Evolutionary conservation across 2,888 invertebrate species (phyloP).

Genomic region (Lepidochitona cinerea): DNA sequence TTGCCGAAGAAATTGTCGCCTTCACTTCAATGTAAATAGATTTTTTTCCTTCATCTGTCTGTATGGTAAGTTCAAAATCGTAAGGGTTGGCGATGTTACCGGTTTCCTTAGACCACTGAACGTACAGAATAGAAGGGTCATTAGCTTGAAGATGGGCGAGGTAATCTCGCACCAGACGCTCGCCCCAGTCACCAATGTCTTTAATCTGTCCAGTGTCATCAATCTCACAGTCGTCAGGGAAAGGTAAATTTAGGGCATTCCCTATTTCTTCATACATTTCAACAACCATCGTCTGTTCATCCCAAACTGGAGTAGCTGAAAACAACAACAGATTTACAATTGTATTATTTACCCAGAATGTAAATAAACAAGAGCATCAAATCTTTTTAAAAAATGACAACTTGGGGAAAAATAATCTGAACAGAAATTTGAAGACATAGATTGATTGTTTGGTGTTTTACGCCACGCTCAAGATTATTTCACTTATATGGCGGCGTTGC

Average conservation of each 20-base stretch:
- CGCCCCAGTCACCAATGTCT: constrained; percentile 63
- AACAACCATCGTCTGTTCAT: constrained; percentile 41
- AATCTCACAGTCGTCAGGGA: constrained; percentile 22
- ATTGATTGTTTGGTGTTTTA: too few relatives aligned
- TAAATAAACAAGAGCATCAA: too few relatives aligned
- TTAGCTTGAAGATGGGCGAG: constrained; percentile 43
- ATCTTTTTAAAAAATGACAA: too few relatives aligned
- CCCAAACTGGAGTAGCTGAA: constrained; percentile 60
- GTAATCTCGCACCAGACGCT: constrained; percentile 57
- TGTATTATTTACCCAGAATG: too few relatives aligned
- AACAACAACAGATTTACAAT: too few relatives aligned
- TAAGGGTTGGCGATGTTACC: constrained; percentile 56
- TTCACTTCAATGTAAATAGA: constrained; percentile 53
- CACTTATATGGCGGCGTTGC: too few relatives aligned
- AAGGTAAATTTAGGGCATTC: constrained; percentile 28
- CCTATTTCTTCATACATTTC: constrained; percentile 53
- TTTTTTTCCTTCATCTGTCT: background rate
- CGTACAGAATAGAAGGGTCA: constrained; percentile 37
- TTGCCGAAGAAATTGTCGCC: constrained; percentile 53
- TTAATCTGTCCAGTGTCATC: constrained; percentile 19
- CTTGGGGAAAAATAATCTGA: too few relatives aligned
- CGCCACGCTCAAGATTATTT: too few relatives aligned
- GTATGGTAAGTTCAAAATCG: constrained; percentile 56
- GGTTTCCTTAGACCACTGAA: constrained; percentile 54
- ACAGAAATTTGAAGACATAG: too few relatives aligned